phyloP scores from a whole-genome alignment of 2,797 vertebrate species.

The Eupleurogrammus muticus region DNA sequence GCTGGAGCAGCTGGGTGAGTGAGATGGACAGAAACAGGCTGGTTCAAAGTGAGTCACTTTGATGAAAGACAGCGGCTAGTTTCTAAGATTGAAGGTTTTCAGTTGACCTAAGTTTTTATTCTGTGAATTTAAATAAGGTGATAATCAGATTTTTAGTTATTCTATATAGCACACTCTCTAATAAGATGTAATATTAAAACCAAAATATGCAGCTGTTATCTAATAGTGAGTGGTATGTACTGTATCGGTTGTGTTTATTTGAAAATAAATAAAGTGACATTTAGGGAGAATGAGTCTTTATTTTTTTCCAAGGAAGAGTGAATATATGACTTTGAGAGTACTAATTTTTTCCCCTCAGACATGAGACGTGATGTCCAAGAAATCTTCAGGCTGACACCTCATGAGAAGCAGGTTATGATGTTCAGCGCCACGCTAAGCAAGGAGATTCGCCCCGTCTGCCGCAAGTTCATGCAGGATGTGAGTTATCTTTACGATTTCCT shows the following conservation, averaged over 20 bases:
- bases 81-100: not conserved
- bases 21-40: not conserved
- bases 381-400: conserved; percentile 90
- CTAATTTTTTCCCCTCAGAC: conserved; percentile 68
- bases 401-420: conserved; percentile 95
- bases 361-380: conserved; percentile 92
- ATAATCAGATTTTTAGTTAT: not conserved
- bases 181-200: not conserved
- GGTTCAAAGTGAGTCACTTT: not conserved
- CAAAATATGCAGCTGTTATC: not conserved
- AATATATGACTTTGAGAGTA: not conserved
- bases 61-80: not conserved
- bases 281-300: too few relatives aligned
- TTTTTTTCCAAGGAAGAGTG: not conserved
- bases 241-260: not conserved
- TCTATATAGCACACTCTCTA: not conserved
- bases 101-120: not conserved
- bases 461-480: conserved; percentile 95
- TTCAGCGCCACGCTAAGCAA: conserved; percentile 93
- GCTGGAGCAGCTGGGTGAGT: conserved; percentile 90
- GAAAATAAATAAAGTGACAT: not conserved
- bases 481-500: conserved; percentile 66
- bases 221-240: not conserved
- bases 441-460: conserved; percentile 91
- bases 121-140: not conserved